Conservation (phyloP, 2,113 vertebrate species). For the Meleagris gallopavo region DNA sequence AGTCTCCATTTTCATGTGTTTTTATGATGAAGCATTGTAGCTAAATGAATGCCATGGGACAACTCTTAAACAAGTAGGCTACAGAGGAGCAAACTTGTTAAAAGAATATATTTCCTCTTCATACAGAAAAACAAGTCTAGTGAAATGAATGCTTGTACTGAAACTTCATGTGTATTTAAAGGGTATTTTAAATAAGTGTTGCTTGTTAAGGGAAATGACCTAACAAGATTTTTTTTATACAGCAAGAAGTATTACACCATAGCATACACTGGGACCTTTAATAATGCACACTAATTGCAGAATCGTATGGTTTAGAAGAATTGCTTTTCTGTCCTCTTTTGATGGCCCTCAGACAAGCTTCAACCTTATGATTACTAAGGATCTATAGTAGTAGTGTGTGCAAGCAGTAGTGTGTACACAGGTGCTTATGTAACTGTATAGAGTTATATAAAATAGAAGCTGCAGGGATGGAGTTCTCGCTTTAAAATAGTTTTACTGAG, state of each 20-base stretch:
- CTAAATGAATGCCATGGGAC: constrained; percentile 75
- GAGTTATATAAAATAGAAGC: background rate
- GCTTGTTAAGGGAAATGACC: constrained; percentile 64
- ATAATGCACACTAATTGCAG: constrained; percentile 29
- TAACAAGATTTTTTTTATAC: constrained; percentile 47
- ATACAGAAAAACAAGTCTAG: constrained; percentile 43
- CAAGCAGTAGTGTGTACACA: background rate
- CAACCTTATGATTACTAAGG: background rate
- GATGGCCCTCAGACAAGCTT: constrained; percentile 1
- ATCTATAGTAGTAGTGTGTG: background rate
- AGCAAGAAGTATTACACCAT: constrained; percentile 25
- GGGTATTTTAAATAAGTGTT: constrained; percentile 50
- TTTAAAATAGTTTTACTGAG: background rate
- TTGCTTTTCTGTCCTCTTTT: constrained; percentile 34
- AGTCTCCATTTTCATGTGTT: constrained; percentile 71
- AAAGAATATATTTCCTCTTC: constrained; percentile 69
- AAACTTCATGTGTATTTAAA: constrained; percentile 41
- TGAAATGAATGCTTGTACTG: constrained; percentile 57
- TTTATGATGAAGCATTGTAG: constrained; percentile 69
- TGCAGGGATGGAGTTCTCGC: background rate
- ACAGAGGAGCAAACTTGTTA: constrained; percentile 69
- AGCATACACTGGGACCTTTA: constrained; percentile 16
- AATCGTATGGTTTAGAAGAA: constrained; percentile 27
- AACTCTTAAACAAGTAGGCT: constrained; percentile 67
- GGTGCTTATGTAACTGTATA: background rate